phyloP scores from a whole-genome alignment of 2,888 invertebrate species.

The Acanthosoma haemorrhoidale region DNA sequence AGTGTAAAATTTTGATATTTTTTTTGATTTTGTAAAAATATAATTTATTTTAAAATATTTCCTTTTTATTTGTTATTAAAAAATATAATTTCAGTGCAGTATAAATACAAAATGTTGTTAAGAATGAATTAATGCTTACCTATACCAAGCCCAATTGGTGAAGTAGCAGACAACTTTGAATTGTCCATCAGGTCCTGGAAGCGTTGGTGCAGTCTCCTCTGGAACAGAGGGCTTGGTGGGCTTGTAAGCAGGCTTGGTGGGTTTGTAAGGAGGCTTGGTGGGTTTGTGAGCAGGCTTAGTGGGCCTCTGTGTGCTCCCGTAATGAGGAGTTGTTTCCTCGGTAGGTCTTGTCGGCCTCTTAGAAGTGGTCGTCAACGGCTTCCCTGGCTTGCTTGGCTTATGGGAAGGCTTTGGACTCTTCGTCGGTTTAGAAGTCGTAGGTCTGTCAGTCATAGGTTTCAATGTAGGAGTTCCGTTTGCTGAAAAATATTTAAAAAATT shows the following conservation, averaged over 20 bases:
- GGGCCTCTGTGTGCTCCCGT: not conserved
- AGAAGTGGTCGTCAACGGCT: slow-evolving; percentile 36
- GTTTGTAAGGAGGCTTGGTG: not conserved
- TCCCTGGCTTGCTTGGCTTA: slow-evolving; percentile 27
- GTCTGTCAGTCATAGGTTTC: slow-evolving; percentile 28
- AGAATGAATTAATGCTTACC: no score
- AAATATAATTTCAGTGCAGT: no score
- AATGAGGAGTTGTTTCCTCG: slow-evolving; percentile 5
- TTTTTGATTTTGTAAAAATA: not conserved
- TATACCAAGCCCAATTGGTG: slow-evolving; percentile 91
- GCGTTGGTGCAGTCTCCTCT: slow-evolving; percentile 31
- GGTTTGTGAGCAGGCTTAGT: not conserved
- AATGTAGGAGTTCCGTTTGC: slow-evolving; percentile 22
- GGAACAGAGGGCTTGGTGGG: slow-evolving; percentile 20
- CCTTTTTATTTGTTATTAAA: no score
- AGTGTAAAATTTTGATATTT: not conserved
- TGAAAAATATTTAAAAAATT: slow-evolving; percentile 21
- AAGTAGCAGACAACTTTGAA: slow-evolving; percentile 86
- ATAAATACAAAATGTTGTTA: no score
- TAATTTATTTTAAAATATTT: not conserved
- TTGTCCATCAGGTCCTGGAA: slow-evolving; percentile 43
- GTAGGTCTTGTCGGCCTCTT: slow-evolving; percentile 30
- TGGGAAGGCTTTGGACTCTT: slow-evolving; percentile 30
- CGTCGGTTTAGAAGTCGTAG: slow-evolving; percentile 36
- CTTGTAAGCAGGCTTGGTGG: not conserved